phyloP scores from a whole-genome alignment of 2,797 vertebrate species.

The Natrix natrix region DNA sequence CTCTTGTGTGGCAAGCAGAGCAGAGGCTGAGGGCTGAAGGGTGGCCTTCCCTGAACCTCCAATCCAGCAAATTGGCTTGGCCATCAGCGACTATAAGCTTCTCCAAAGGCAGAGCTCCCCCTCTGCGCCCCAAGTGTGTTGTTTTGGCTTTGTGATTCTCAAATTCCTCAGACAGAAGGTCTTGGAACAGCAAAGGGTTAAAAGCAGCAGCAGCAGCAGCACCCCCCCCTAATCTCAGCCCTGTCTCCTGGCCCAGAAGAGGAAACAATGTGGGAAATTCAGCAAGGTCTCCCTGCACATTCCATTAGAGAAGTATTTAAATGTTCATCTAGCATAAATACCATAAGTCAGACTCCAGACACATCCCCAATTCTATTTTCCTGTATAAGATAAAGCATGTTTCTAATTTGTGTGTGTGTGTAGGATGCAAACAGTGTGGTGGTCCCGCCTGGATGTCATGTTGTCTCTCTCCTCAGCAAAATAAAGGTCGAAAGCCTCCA shows the following conservation, averaged over 20 bases:
- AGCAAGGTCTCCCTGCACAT: constrained; percentile 41
- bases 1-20: neutral
- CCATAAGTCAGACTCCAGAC: constrained; percentile 70
- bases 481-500: neutral
- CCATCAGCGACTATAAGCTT: neutral
- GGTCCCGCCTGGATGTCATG: constrained; percentile 53
- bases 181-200: constrained; percentile 37
- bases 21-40: neutral
- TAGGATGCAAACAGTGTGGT: constrained; percentile 63
- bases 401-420: constrained; percentile 64
- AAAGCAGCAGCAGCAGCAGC: constrained; percentile 38
- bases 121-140: neutral
- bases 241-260: neutral
- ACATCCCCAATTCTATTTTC: constrained; percentile 69
- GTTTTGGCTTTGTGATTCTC: neutral
- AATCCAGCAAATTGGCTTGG: neutral
- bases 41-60: neutral
- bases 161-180: neutral
- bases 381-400: constrained; percentile 69
- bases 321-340: constrained; percentile 66
- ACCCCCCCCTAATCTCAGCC: neutral
- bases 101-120: neutral
- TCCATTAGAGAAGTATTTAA: constrained; percentile 66
- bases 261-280: constrained; percentile 8
- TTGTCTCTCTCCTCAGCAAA: constrained; percentile 41